Base-by-base conservation (phyloP, 2,797 vertebrate genomes). In the Siniperca scherzeri region DNA sequence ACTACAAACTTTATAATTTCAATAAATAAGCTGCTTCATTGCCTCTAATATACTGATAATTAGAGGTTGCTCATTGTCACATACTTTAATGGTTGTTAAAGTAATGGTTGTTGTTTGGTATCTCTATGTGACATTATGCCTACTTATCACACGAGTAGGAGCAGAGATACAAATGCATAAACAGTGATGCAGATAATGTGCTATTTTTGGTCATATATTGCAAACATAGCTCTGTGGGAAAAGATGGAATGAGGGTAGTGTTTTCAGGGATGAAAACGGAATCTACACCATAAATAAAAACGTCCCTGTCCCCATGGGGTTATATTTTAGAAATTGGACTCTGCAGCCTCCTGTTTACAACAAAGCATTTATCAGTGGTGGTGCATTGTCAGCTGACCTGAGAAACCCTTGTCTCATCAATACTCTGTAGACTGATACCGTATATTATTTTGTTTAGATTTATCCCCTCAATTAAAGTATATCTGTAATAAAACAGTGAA, bases 281-380 rank as follows among this genome's bases (percentile, higher is more conserved):
- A 59, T 52, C 21, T 57, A 52, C 5, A 22, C 9, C 53, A 61
- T 72, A 25, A 72, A 72, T 53, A 70, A 76, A 70, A 72, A 60
- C 17, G 38, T 30, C 9, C 6, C 42, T 19, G 14, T 46, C 21
- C 11, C 65, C 46, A 65, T 46, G 25, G 0, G 5, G 30, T 69
- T 25, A 25, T 50, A 56, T 40, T 61, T 56, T 21, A 62, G 38
- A 69, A 38, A n/a, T 33, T 67, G 8, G 1, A 36, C 46, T 4
- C 48, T 50, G 44, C 42, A 71, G 73, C 25, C 17, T 76, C 46
- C 16, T 70, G 2, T 44, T 57, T 50, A 57, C 27, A 55, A 33
- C 1, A 48, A 66, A 56, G 48, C 12, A 25, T 19, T 11, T 7
- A 30, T 59, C 4, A 14, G 22, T 10, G 57, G 1, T 30, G 5